Base-by-base conservation (phyloP, 2,113 vertebrate genomes). In the Anolis carolinensis region DNA sequence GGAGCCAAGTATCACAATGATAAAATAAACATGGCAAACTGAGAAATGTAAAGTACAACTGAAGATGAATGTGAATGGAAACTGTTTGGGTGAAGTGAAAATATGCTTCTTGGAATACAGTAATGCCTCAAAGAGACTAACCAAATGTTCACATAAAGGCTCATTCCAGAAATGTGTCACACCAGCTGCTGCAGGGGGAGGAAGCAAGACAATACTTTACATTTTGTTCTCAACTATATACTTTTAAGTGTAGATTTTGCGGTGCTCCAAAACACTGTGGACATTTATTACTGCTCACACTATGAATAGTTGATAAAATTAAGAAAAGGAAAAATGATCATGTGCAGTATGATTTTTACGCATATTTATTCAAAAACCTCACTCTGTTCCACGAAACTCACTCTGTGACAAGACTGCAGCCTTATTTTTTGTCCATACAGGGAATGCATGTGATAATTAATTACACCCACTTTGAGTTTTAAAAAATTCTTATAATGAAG, bases 1-100 rank as follows among this genome's bases (percentile, higher is more conserved):
- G n/a, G 44, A 76, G 34, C 39, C 82, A 84, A 65, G 59, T 76
- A 44, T 65, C 73, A 84, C 7, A 48, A 48, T 21, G 39, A 84
- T 3, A 76, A 84, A 76, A 84, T 67, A 76, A 76, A 65, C 39
- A 67, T 7, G 39, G 36, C 36, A 67, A 63, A 13, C 10, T 65
- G 73, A 10, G 8, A 85, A 71, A 79, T 71, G 50, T 68, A 78
- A 85, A 85, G 79, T 79, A 21, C 65, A 85, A 21, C 25, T 59
- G 50, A 71, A 79, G 50, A 85, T 62, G 75, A 44, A 44, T 10
- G 39, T 50, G n/a, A 84, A 76, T 8, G 48, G 20, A 68, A 74
- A 79, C 4, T 71, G 34, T 71, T 59, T 79, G 32, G 32, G 36
- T n/a, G 67, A 71, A 71, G 48, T 9, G 48, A 39, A 59, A 85